A percentile compares a stretch with the other conserved stretches of the same genome.
Evolutionary conservation across 1,140 invertebrate species (phyloP).

Genomic region (Halictus rubicundus): DNA sequence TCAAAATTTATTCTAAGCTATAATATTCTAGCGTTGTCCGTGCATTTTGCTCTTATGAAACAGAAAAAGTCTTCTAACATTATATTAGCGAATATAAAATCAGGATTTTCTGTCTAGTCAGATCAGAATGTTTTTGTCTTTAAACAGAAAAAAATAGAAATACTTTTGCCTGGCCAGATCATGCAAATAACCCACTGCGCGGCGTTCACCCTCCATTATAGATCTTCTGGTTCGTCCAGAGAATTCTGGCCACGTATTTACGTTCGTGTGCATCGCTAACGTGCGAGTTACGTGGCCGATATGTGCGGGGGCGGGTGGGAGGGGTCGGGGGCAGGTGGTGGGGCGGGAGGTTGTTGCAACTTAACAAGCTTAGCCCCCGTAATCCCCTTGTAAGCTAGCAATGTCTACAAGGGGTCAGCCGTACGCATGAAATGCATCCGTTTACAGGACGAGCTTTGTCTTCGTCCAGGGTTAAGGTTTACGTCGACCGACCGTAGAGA

Average conservation of each 20-base stretch:
- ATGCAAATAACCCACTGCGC: too few relatives aligned
- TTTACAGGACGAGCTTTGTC: conserved; percentile 70
- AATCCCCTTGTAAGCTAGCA: conserved; percentile 80
- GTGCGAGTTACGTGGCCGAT: conserved; percentile 56
- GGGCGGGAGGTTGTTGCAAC: conserved; percentile 75
- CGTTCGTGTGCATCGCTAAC: conserved; percentile 39
- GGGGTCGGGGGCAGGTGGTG: conserved; percentile 17
- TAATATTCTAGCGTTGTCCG: too few relatives aligned
- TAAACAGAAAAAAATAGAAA: too few relatives aligned
- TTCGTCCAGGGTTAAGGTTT: conserved; percentile 61
- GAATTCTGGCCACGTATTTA: conserved; percentile 9
- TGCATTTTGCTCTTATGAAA: too few relatives aligned
- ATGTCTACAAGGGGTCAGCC: conserved; percentile 82
- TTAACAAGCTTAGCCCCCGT: conserved; percentile 80
- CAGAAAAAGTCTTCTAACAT: too few relatives aligned
- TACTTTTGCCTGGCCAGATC: too few relatives aligned
- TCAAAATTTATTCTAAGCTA: too few relatives aligned
- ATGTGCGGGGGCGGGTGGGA: conserved; percentile 7
- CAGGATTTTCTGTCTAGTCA: too few relatives aligned
- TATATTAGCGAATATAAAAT: too few relatives aligned
- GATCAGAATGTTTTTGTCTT: too few relatives aligned
- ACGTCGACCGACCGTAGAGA: conserved; percentile 49
- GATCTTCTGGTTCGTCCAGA: neutral
- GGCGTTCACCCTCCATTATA: neutral
- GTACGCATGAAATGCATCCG: conserved; percentile 80